A percentile compares a stretch with the other conserved stretches of the same genome.
Conservation (phyloP, 2,113 vertebrate genomes). For the Phoxinus phoxinus region DNA sequence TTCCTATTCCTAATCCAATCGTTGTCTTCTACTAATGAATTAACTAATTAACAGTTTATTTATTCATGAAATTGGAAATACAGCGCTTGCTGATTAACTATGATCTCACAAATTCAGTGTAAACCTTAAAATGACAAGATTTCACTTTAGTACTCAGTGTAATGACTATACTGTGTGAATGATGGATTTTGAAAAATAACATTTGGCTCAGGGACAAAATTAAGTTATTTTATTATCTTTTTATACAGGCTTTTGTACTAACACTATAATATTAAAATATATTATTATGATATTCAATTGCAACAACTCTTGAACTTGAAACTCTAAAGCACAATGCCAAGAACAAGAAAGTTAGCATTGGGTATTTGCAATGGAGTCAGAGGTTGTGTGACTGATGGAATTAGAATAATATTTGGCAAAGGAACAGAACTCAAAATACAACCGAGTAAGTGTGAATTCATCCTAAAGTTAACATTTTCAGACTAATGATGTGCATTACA, state of each 20-base stretch:
- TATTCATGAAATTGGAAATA: not conserved
- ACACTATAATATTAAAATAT: not conserved
- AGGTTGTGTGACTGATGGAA: slow-evolving; percentile 42
- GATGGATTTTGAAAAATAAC: not conserved
- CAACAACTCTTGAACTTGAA: not conserved
- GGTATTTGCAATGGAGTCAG: slow-evolving; percentile 4
- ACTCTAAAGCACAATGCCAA: not conserved
- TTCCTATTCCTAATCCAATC: not conserved
- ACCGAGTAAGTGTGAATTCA: slow-evolving; percentile 31
- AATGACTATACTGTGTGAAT: slow-evolving; percentile 38
- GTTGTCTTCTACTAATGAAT: not conserved
- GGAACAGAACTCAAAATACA: slow-evolving; percentile 22
- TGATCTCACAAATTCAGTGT: not conserved
- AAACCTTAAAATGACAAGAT: not conserved
- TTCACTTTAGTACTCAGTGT: slow-evolving; percentile 20
- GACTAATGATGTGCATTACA: not conserved
- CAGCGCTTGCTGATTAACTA: not conserved
- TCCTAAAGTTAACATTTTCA: not conserved
- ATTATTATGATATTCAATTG: not conserved
- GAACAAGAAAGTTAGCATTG: not conserved
- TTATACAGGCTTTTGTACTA: not conserved
- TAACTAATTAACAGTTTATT: not conserved
- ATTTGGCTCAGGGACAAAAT: not conserved
- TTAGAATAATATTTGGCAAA: slow-evolving; percentile 36
- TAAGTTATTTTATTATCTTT: slow-evolving; percentile 28